Conservation (phyloP, 2,113 vertebrate species). For the Xerus inauris region DNA sequence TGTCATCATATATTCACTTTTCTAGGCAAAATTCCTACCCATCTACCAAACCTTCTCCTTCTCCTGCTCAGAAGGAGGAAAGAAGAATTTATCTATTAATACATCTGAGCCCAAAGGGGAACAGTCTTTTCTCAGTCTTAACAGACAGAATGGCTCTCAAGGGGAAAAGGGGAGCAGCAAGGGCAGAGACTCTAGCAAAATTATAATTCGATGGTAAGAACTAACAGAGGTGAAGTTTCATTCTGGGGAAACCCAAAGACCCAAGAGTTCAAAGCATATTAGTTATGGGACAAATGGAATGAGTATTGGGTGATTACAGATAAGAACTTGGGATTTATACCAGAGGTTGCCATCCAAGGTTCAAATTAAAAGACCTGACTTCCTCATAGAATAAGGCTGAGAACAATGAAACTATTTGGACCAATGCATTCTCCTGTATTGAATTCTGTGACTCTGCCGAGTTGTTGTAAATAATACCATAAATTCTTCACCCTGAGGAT, state of each 20-base stretch:
- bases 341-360: background rate
- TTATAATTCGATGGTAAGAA: background rate
- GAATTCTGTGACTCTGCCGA: background rate
- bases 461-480: background rate
- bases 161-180: background rate
- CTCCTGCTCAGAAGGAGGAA: background rate
- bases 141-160: background rate
- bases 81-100: background rate
- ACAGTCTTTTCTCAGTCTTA: background rate
- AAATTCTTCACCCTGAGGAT: background rate
- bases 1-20: background rate
- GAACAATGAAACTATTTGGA: background rate
- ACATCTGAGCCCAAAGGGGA: background rate
- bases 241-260: background rate
- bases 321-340: background rate
- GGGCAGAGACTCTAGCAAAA: background rate
- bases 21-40: background rate
- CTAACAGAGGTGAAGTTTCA: background rate
- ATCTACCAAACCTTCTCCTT: background rate
- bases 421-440: too few relatives aligned
- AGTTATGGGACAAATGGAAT: background rate
- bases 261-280: background rate
- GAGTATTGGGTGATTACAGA: background rate
- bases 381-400: background rate
- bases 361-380: background rate